Base-by-base conservation (phyloP, 2,797 vertebrate genomes). In the Heliangelus exortis region DNA sequence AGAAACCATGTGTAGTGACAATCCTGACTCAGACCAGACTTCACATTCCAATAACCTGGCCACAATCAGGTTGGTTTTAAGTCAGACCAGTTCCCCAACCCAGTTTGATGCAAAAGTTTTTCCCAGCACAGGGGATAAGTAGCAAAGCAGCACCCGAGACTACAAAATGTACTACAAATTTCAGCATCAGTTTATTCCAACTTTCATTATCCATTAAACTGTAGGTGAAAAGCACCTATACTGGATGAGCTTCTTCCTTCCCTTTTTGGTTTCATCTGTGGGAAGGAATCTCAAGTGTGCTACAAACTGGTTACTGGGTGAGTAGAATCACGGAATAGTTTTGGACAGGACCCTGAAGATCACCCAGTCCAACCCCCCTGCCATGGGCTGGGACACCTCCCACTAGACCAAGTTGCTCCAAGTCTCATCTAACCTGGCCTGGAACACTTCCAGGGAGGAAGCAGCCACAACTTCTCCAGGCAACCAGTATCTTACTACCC, bases 251-350 rank as follows among this genome's bases (percentile, higher is more conserved):
- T 74, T 66, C 26, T 78, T 75, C 36, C 43, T 15, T 28, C 21
- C 7, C 16, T 36, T 17, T 8, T 4, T 22, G 17, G 29, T 5
- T 45, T 76, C 36, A 69, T 4, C 21, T 33, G 1, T 0, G 3
- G 1, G 5, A 25, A 87, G 9, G 10, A 80, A 74, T 17, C 69
- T 2, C 14, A 34, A 34, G 14, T 0, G 1, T 10, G n/a, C 39
- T 51, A 78, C 12, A 25, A 68, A 66, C 5, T 9, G 4, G 0
- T 0, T 9, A 69, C 50, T 17, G 15, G 15, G 29, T 34, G 22
- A 57, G 50, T 0, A 91, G 10, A 75, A 75, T 6, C 28, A 25
- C 1, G 74, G 3, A 2, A 41, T 19, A 15, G 9, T 22, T 76
- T 76, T 62, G 9, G 16, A 73, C 85, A 9, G 2, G 16, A 62